phyloP scores from a whole-genome alignment of 2,113 vertebrate species.

The Bubo bubo region DNA sequence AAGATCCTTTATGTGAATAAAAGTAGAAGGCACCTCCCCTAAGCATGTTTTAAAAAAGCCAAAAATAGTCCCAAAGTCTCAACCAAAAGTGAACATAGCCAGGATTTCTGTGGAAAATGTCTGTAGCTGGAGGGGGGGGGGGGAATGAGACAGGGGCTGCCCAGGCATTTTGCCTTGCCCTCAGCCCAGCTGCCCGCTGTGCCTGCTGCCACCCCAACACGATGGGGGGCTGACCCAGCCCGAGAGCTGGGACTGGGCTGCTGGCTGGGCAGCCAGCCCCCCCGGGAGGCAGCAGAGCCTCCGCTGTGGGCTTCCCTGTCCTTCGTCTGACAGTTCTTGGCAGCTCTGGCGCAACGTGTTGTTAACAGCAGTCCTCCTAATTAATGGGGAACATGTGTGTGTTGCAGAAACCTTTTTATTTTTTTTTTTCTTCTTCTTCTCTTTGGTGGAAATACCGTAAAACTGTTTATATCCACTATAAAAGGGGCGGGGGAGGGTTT shows the following conservation, averaged over 20 bases:
- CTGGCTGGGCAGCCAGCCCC: not conserved
- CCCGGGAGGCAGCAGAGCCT: constrained; percentile 5
- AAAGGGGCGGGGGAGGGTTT: not conserved
- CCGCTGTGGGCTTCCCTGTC: constrained; percentile 59
- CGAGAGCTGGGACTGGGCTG: not conserved
- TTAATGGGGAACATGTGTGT: constrained; percentile 74
- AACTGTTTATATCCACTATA: constrained; percentile 62
- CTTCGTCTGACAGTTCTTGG: constrained; percentile 68
- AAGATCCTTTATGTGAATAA: constrained; percentile 40
- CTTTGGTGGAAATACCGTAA: constrained; percentile 62
- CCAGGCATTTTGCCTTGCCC: not conserved
- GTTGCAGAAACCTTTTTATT: constrained; percentile 30
- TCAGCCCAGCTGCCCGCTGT: not conserved
- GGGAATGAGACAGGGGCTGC: not conserved
- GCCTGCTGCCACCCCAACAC: no score
- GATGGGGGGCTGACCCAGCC: not conserved
- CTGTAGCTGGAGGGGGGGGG: not conserved
- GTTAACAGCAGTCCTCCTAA: constrained; percentile 71
- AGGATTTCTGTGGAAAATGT: constrained; percentile 64
- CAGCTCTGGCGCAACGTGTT: constrained; percentile 68
- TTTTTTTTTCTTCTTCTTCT: not conserved
- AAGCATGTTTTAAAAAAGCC: constrained; percentile 31
- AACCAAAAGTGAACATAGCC: constrained; percentile 22
- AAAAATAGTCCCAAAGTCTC: constrained; percentile 59
- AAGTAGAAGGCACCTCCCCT: constrained; percentile 5